Percentiles rank a stretch among this genome's conserved stretches.
phyloP scores from a whole-genome alignment of 1,140 invertebrate species.

The Bombus consobrinus region DNA sequence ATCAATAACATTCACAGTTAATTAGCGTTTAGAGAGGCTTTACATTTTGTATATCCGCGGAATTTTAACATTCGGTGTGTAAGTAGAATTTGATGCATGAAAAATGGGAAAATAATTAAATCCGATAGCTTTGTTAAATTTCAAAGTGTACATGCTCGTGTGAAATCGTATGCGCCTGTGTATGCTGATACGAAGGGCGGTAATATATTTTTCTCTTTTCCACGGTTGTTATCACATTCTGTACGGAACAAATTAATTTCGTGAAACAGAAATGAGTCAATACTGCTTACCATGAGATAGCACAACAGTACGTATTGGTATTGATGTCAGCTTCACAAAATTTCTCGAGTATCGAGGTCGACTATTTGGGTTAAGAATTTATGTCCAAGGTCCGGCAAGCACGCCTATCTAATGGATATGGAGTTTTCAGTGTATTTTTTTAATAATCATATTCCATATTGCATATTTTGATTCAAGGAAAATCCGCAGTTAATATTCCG shows the following conservation, averaged over 20 bases:
- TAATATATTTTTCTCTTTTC: no score
- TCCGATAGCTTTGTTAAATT: neutral
- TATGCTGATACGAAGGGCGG: no score
- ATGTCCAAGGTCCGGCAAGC: neutral
- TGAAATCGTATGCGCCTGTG: neutral
- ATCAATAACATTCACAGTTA: neutral
- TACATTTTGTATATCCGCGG: neutral
- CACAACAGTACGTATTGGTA: neutral
- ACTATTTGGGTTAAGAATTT: constrained; percentile 37
- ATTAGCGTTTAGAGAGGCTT: neutral
- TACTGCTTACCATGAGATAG: neutral
- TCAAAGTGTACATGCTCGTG: neutral
- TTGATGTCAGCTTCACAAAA: constrained; percentile 26
- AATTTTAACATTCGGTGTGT: neutral
- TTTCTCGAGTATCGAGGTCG: constrained; percentile 11
- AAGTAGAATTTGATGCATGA: neutral
- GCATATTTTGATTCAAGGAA: accelerated
- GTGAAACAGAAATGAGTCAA: neutral
- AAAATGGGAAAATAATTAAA: constrained; percentile 14
- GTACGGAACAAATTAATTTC: neutral
- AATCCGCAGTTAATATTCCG: neutral
- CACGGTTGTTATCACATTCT: neutral
- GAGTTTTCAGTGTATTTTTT: neutral
- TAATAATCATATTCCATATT: neutral
- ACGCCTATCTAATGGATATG: neutral